These are phyloP conservation scores for Chaetodon trifascialis DNA, from an alignment of 2,113 vertebrate species.

Conservation along the genomic window DNA sequence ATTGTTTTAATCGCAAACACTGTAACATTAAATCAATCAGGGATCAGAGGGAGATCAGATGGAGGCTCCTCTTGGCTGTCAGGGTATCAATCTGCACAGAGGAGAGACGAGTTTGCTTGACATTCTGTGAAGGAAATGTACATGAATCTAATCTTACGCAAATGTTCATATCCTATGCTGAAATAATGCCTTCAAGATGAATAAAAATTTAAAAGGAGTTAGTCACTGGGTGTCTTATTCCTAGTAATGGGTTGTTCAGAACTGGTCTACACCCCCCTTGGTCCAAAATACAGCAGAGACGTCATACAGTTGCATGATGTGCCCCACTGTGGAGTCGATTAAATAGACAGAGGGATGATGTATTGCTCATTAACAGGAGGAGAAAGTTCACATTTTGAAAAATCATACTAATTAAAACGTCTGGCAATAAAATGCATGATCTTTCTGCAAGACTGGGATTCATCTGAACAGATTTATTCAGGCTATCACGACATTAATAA, in stretches of 20 bases:
- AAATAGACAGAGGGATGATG: not conserved
- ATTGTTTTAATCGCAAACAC: slow-evolving; percentile 61
- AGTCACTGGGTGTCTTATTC: slow-evolving; percentile 17
- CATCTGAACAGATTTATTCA: slow-evolving; percentile 86
- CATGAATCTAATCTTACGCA: slow-evolving; percentile 22
- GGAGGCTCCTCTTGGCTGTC: slow-evolving; percentile 25
- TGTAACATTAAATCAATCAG: slow-evolving; percentile 70
- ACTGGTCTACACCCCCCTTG: not conserved
- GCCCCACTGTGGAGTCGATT: not conserved
- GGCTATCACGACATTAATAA: slow-evolving; percentile 85
- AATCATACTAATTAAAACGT: not conserved
- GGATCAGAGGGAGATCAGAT: slow-evolving; percentile 44
- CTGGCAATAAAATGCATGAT: slow-evolving; percentile 9
- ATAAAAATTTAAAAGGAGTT: slow-evolving; percentile 62
- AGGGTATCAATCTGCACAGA: not conserved
- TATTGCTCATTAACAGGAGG: not conserved
- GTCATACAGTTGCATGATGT: not conserved
- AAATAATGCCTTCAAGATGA: slow-evolving; percentile 52
- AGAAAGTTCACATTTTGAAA: not conserved
- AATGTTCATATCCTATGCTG: slow-evolving; percentile 51
- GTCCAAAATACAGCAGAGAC: not conserved
- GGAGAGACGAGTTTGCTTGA: slow-evolving; percentile 23
- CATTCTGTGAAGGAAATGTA: slow-evolving; percentile 38
- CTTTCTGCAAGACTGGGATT: slow-evolving; percentile 26
- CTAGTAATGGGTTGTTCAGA: slow-evolving; percentile 3